Evolutionary conservation across 1,140 invertebrate species (phyloP).

Genomic region (Listronotus bonariensis): DNA sequence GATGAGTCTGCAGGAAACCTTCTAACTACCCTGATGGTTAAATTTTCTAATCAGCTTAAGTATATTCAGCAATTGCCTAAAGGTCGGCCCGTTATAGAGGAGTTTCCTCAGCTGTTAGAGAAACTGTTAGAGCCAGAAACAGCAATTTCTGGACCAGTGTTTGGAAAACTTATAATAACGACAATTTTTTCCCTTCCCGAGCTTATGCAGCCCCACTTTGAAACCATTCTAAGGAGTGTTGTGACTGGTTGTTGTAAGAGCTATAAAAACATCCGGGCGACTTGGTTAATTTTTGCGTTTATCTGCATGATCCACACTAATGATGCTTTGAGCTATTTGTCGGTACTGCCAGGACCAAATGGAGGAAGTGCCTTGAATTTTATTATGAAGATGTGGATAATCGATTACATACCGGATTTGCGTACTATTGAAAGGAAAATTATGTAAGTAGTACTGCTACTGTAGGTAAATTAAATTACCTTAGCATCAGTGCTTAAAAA

Average conservation of each 20-base stretch:
- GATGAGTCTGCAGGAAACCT: slow-evolving; percentile 22
- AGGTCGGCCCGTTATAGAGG: neutral
- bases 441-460: too few species aligned
- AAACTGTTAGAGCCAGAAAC: slow-evolving; percentile 14
- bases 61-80: slow-evolving; percentile 4
- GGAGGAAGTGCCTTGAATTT: slow-evolving; percentile 36
- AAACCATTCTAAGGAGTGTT: slow-evolving; percentile 21
- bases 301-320: slow-evolving; percentile 26
- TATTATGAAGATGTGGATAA: slow-evolving; percentile 25
- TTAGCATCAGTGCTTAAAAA: too few species aligned
- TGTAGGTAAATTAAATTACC: too few species aligned
- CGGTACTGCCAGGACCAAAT: slow-evolving; percentile 25
- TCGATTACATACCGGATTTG: slow-evolving; percentile 8
- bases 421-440: slow-evolving; percentile 26
- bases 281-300: slow-evolving; percentile 27
- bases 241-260: slow-evolving; percentile 12
- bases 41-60: slow-evolving; percentile 2
- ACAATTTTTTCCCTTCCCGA: slow-evolving; percentile 18
- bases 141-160: neutral
- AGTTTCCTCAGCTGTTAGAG: slow-evolving; percentile 7
- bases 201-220: slow-evolving; percentile 27
- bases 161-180: slow-evolving; percentile 15
- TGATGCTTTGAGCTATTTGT: slow-evolving; percentile 22
- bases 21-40: slow-evolving; percentile 21
- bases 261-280: slow-evolving; percentile 7